phyloP scores from a whole-genome alignment of 2,888 invertebrate species.

The Cephus nigrinus region DNA sequence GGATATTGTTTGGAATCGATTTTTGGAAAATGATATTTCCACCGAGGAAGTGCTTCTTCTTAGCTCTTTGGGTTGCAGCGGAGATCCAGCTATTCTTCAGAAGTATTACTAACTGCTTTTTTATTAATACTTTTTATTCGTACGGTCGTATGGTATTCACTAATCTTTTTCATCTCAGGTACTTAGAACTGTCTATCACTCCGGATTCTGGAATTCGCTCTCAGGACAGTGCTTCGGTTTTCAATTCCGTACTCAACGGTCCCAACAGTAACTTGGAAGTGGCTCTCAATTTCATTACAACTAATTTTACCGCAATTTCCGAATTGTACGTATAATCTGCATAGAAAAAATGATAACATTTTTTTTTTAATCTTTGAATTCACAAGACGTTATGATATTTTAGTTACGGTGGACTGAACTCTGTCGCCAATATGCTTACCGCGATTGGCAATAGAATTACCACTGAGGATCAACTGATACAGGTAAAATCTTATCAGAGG shows the following conservation, averaged over 20 bases:
- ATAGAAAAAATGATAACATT: background rate
- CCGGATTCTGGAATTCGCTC: background rate
- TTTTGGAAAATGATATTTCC: slow-evolving; percentile 71
- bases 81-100: slow-evolving; percentile 68
- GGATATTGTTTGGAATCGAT: slow-evolving; percentile 74
- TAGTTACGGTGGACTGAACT: background rate
- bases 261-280: background rate
- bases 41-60: slow-evolving; percentile 78
- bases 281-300: background rate
- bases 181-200: background rate
- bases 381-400: background rate
- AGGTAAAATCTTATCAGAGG: slow-evolving; percentile 33
- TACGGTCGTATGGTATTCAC: background rate
- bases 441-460: slow-evolving; percentile 27
- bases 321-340: slow-evolving; percentile 16
- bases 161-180: background rate
- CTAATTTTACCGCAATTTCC: slow-evolving; percentile 16
- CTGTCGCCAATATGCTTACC: background rate
- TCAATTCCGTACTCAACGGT: background rate
- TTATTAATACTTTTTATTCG: background rate
- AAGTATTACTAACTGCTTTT: slow-evolving; percentile 59
- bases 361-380: background rate
- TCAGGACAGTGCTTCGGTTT: background rate
- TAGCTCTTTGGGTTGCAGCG: slow-evolving; percentile 76
- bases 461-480: slow-evolving; percentile 35